Evolutionary conservation across 2,888 invertebrate species (phyloP).

Genomic region (Oligia strigilis): DNA sequence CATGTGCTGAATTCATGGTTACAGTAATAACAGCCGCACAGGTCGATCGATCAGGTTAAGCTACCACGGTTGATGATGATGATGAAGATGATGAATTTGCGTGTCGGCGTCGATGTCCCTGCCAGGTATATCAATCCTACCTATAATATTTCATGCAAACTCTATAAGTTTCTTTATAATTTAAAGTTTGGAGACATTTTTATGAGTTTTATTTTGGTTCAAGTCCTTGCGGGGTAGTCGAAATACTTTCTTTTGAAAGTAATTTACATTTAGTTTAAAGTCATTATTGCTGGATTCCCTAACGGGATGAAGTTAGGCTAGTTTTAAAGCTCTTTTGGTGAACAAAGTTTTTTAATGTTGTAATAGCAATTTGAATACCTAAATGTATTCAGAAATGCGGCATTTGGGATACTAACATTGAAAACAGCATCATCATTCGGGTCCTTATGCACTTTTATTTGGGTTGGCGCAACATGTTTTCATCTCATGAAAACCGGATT

Average conservation of each 20-base stretch:
- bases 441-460: not conserved
- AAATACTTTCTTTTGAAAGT: slow-evolving; percentile 14
- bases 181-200: not conserved
- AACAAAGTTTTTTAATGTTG: not conserved
- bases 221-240: not conserved
- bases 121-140: not conserved
- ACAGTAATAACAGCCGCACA: no score
- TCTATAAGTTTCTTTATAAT: slow-evolving; percentile 1
- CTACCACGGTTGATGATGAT: no score
- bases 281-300: slow-evolving; percentile 8
- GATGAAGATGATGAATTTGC: no score
- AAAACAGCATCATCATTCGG: not conserved
- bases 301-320: slow-evolving; percentile 3
- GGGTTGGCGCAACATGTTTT: not conserved
- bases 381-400: not conserved
- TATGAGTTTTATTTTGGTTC: slow-evolving; percentile 6
- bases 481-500: not conserved
- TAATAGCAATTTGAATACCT: not conserved
- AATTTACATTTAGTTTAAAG: slow-evolving; percentile 4
- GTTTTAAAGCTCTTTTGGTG: slow-evolving; percentile 3
- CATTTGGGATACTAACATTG: not conserved
- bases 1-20: no score
- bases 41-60: no score
- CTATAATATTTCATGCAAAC: not conserved
- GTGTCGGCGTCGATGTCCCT: no score